phyloP scores from a whole-genome alignment of 2,113 vertebrate genomes.

The Grammomys surdaster region DNA sequence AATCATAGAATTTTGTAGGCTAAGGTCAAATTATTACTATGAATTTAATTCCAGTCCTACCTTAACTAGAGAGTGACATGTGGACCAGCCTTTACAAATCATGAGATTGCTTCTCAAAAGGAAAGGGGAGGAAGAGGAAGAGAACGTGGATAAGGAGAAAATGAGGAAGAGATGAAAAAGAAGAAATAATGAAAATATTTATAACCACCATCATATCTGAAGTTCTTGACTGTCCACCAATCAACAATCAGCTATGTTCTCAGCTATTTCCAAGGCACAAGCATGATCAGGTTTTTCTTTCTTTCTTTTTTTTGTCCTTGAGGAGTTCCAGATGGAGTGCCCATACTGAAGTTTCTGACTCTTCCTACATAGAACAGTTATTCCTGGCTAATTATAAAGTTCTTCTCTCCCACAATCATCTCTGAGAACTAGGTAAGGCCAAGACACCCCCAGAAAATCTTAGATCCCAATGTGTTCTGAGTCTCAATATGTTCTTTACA shows the following conservation, averaged over 20 bases:
- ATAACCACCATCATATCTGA: background rate
- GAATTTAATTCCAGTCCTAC: background rate
- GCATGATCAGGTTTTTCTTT: no score
- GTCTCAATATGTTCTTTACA: background rate
- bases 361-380: background rate
- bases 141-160: background rate
- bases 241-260: rapidly evolving
- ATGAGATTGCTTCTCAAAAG: background rate
- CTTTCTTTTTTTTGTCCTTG: no score
- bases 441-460: background rate
- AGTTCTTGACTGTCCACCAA: background rate
- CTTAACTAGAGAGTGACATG: background rate
- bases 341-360: background rate
- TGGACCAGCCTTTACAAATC: no score
- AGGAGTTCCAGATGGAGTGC: background rate
- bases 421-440: background rate
- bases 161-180: background rate
- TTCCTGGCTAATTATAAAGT: background rate
- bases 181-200: background rate
- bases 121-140: background rate
- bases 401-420: background rate
- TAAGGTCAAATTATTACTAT: background rate
- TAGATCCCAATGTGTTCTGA: no score
- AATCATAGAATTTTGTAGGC: background rate
- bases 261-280: background rate